Conservation (phyloP, 2,113 vertebrate genomes). For the Cebidichthys violaceus region DNA sequence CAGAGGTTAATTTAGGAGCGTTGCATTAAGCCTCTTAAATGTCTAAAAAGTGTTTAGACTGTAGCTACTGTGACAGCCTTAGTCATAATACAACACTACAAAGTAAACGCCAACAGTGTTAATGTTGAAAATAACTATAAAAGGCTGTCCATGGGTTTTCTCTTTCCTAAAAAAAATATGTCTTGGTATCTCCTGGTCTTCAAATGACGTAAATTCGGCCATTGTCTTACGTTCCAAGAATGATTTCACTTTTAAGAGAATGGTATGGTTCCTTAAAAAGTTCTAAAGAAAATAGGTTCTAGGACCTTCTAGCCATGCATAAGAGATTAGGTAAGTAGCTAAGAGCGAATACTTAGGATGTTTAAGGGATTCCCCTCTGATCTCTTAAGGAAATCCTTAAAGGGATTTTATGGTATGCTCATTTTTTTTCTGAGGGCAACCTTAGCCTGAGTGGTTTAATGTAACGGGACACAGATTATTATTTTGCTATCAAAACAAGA, state of each 20-base stretch:
- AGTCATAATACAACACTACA: background rate
- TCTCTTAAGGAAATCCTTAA: too few species aligned
- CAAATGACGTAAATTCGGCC: background rate
- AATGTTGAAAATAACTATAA: background rate
- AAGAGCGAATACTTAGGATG: background rate
- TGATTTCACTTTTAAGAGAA: background rate
- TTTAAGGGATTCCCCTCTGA: too few species aligned
- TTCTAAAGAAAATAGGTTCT: background rate
- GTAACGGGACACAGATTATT: background rate
- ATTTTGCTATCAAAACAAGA: background rate
- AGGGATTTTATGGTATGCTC: too few species aligned
- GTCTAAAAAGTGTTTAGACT: background rate
- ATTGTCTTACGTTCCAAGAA: background rate
- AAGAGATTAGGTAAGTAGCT: background rate
- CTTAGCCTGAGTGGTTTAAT: too few species aligned
- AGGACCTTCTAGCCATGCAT: background rate
- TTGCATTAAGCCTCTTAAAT: background rate
- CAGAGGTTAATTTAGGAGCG: background rate
- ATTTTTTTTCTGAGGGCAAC: background rate
- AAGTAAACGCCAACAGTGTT: background rate
- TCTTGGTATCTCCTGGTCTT: background rate
- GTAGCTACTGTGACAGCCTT: background rate
- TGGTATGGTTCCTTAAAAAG: background rate
- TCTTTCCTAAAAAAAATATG: background rate
- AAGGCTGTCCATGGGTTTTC: background rate